Base-by-base conservation (phyloP, 2,888 invertebrate genomes). In the Watsonalla binaria region DNA sequence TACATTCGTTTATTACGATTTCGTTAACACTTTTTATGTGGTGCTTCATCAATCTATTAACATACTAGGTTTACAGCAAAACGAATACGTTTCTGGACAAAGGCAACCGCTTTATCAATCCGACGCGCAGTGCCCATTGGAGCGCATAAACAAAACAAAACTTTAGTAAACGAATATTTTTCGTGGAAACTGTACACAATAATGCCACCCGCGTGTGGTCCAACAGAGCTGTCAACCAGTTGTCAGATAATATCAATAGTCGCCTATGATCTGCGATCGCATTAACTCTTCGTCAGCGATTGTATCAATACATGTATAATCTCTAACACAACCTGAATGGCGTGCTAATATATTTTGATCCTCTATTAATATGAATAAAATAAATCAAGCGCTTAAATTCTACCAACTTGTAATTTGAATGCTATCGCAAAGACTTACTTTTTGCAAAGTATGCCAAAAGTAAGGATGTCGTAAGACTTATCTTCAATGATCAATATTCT, bases 161-260 rank as follows among this genome's bases (percentile, higher is more conserved):
- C 8, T n/a, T 35, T 37, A 37, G 15, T 7, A 49, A 49, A 49
- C 39, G 49, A 37, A 39, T 49, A 37, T 37, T 49, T 49, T 49
- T 37, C 39, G 5, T 39, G 34, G 49, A 49, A 49, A 49, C 33
- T 9, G 37, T 14, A 49, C 37, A 39, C 37, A 6, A 49, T 2
- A 24, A 24, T 24, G 5, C 49, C 50, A 52, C 45, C 46, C 46
- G 51, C 59, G 63, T 84, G 84, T 80, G 82, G 82, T 81, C 81
- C 70, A 68, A 71, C 72, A 70, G 65, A 74, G 62, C 72, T 69
- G 70, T 82, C 82, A 76, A 71, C 79, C 68, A 76, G 72, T 70
- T 77, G 72, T 81, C 80, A 72, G 75, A 74, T 76, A 65, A 75
- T 70, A 70, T 80, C 80, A 76, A 72, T 76, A 78, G 72, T 77